Evolutionary conservation across 2,797 vertebrate genomes (phyloP), one percentile per base, ranked within the genome.

Genomic region (Diplodus sargus): DNA sequence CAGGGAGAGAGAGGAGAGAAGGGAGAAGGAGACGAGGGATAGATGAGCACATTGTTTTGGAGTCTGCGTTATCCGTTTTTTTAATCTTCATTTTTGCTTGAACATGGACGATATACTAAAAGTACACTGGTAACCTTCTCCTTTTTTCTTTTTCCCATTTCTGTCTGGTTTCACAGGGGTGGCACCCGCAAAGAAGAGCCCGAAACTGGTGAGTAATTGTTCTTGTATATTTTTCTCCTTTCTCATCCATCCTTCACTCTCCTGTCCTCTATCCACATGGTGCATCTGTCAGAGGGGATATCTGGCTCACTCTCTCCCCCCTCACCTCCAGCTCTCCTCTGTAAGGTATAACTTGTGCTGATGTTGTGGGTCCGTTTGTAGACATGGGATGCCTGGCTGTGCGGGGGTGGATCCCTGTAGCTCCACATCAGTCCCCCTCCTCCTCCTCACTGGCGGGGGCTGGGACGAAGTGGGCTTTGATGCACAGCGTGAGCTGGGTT

Each of bases 181-280:
- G 95, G 97, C 96, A 60, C 96, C 97, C 92, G 95, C 97, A 88
- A 99, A 99, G 96, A 99, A 98, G 96, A 99, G 98, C 95, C 98
- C 98, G 74, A 99, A 99, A 96, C 97, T 98, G 97, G 98, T 99
- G 95, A 98, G 97, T 94, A 92, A 11, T 82, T 54, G 10, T 47
- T 58, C 74, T 13, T 11, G 10, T 39, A 4, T 42, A 12, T 39
- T 62, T 63, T 62, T 53, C 4, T 57, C 61, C 75, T 78, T 30
- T 81, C 60, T 43, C 83, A 63, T 74, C 61, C 83, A 43, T 78
- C 59, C 79, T 4, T 51, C 28, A 34, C 48, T 39, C 63, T n/a
- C 20, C 60, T 42, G 14, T 62, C 43, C 62, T 52, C 42, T n/a
- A 12, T 67, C 56, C 51, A 16, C 47, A 45, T 51, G 54, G 66